These are phyloP conservation scores for Cydia strobilella DNA, from an alignment of 1,140 invertebrate species.

Conservation along the genomic window DNA sequence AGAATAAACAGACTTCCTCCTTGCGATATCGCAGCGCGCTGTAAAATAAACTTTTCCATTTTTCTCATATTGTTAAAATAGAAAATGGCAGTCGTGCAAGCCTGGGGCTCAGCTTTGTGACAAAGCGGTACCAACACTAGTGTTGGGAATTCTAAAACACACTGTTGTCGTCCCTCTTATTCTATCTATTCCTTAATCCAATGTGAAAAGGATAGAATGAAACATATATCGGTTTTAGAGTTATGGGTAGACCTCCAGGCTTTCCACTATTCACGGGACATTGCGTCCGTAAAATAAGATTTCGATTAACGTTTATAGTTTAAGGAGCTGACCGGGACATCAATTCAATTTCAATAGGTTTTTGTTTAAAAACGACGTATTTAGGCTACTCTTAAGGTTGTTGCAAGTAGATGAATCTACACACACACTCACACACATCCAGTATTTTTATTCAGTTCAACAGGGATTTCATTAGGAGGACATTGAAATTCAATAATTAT, in stretches of 20 bases:
- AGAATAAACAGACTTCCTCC: constrained; percentile 29
- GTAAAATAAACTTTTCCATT: constrained; percentile 24
- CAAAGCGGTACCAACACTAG: background rate
- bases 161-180: background rate
- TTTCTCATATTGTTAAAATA: constrained; percentile 33
- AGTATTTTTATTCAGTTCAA: no score
- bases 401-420: background rate
- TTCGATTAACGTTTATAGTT: constrained; percentile 59
- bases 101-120: constrained; percentile 14
- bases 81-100: constrained; percentile 27
- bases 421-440: no score
- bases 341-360: constrained; percentile 35
- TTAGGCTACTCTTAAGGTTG: background rate
- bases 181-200: background rate
- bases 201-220: background rate
- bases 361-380: constrained; percentile 15
- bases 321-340: constrained; percentile 40
- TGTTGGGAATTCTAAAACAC: background rate
- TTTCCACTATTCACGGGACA: constrained; percentile 64
- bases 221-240: background rate
- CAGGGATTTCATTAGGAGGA: no score
- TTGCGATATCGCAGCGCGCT: background rate
- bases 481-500: no score
- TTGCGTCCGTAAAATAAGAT: constrained; percentile 68
- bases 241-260: constrained; percentile 38